Evolutionary conservation across 2,113 vertebrate genomes (phyloP), one percentile per base, ranked within the genome.

Genomic region (Plectropomus leopardus): DNA sequence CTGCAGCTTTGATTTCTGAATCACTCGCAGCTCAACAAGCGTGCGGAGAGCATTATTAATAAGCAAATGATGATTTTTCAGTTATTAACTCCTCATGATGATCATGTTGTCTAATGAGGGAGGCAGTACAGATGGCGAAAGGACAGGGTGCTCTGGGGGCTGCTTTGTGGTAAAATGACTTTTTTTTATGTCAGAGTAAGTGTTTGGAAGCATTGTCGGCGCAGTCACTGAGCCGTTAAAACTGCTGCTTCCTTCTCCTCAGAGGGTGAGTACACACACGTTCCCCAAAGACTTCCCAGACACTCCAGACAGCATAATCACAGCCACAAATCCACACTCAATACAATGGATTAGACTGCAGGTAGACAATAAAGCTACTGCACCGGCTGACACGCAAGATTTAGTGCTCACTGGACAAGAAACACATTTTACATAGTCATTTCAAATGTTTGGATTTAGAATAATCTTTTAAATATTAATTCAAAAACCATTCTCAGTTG

Each of bases 111-210:
- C 71, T 73, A 45, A 74, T 61, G 68, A 77, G 66, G 23, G 24
- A 73, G 59, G 54, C 57, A 15, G 61, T 66, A 15, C 76, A 71
- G 78, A 69, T 58, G 64, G 72, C 48, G 55, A 19, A 71, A 71
- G 48, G 78, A 64, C 54, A n/a, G 71, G 26, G 65, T 1, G n/a
- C 69, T 78, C 53, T 6, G 30, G 69, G 81, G 54, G 59, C 36
- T 6, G 45, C 19, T 68, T 50, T 8, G 19, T n/a, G 54, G 5
- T 48, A 16, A 83, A 82, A 91, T 80, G 15, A 87, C 78, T 88
- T 88, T 83, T 83, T 89, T 72, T 21, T 34, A 81, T 88, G 72
- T 86, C 69, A 59, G 70, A 71, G 55, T 17, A 64, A 67, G 80
- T 76, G 82, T 84, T 28, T 74, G 48, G 59, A 71, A 60, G 70